phyloP scores from a whole-genome alignment of 1,140 invertebrate genomes.

The Chrysomallon squamiferum region DNA sequence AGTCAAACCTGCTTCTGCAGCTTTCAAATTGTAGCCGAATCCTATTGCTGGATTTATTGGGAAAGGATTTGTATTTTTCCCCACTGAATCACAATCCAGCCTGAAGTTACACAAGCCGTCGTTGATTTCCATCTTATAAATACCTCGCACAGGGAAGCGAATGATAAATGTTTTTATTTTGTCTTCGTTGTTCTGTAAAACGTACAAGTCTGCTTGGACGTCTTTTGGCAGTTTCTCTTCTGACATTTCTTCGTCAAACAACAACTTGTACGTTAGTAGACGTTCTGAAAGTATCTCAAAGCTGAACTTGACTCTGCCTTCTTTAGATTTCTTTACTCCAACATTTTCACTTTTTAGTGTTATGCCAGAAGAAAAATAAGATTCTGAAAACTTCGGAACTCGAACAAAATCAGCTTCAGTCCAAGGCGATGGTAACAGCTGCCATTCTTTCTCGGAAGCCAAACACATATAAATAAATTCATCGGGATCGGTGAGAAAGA shows the following conservation, averaged over 20 bases:
- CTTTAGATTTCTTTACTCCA: neutral
- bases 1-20: neutral
- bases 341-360: constrained; percentile 11
- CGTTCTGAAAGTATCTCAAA: neutral
- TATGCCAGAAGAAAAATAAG: constrained; percentile 24
- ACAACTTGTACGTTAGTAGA: constrained; percentile 12
- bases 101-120: constrained; percentile 8
- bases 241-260: constrained; percentile 12
- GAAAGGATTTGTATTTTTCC: neutral
- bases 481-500: constrained; percentile 45
- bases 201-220: constrained; percentile 4
- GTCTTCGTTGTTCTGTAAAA: constrained; percentile 11
- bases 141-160: constrained; percentile 17
- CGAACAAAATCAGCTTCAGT: constrained; percentile 22
- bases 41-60: constrained; percentile 4
- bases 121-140: constrained; percentile 18
- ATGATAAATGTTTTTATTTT: constrained; percentile 13
- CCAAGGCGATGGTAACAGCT: constrained; percentile 35
- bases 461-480: constrained; percentile 38
- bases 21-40: neutral
- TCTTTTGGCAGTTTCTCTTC: constrained; percentile 5
- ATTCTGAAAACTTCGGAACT: constrained; percentile 21
- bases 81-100: constrained; percentile 6
- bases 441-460: constrained; percentile 37
- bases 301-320: neutral